Conservation (phyloP, 2,797 vertebrate species). For the Notolepis coatsorum region DNA sequence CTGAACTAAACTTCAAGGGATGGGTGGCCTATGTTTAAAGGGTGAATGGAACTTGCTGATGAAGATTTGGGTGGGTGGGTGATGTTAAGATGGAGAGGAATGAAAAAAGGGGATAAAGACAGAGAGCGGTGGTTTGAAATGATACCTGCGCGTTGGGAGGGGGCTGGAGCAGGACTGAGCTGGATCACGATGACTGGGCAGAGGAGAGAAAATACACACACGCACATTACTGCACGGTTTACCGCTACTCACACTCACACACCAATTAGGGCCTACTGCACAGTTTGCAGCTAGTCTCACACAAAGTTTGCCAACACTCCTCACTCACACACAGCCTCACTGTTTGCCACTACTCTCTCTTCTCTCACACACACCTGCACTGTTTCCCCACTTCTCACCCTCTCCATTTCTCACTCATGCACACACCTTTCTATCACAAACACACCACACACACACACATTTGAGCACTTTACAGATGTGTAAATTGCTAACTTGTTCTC, state of each 20-base stretch:
- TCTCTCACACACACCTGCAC: too few species aligned
- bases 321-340: constrained; percentile 19
- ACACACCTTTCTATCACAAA: background rate
- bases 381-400: too few species aligned
- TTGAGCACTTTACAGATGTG: too few species aligned
- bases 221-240: constrained; percentile 76
- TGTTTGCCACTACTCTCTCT: too few species aligned
- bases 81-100: background rate
- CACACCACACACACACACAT: too few species aligned
- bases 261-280: constrained; percentile 14
- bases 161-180: constrained; percentile 98
- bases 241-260: constrained; percentile 35
- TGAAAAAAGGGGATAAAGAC: constrained; percentile 39
- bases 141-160: constrained; percentile 98
- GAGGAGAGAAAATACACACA: constrained; percentile 87
- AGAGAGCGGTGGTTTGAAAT: constrained; percentile 82
- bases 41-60: background rate
- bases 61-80: constrained; percentile 10
- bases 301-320: background rate
- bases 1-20: too few species aligned
- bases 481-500: too few species aligned
- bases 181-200: constrained; percentile 98
- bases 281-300: background rate
- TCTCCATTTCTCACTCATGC: too few species aligned
- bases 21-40: background rate